Evolutionary conservation across 2,888 invertebrate species (phyloP), one percentile per base, ranked within the genome.

Genomic region (Asteroscopus sphinx): DNA sequence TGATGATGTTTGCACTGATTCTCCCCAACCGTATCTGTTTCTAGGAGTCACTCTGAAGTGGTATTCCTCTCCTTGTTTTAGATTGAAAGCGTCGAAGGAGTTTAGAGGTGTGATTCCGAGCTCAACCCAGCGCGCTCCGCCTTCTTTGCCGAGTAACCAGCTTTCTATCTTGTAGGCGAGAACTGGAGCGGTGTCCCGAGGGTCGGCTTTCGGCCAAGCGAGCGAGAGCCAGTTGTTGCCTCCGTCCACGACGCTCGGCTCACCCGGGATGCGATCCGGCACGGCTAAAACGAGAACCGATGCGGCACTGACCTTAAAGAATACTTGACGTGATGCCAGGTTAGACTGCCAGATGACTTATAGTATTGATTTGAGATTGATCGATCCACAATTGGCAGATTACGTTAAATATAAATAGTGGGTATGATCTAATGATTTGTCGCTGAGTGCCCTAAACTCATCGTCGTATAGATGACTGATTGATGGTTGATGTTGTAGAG

Each of bases 1-100:
- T 2, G 90, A 90, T 1, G 95, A 95, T 3, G 96, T 96, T 79
- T 96, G 96, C 0, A 96, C 95, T 0, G 97, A 95, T 74, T 97
- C 97, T 9, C 98, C 98, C 96, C 97, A 98, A 28, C 98, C 99
- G 82, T 97, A 98, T 75, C 98, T 96, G 92, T 98, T 98, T 56
- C 97, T 95, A 0, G 98, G 98, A 0, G 98, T 97, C 8, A 98
- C 96, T 54, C 98, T 95, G 90, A 98, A 98, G 85, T 97, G 96
- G 85, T 98, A 98, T 80, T 97, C 96, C 35, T 96, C 95, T 37
- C 96, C 97, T 32, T 97, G 95, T 79, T 96, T 96, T 54, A 98
- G 91, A 85, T 98, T 97, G 89, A 98, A 98, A 0, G 96, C 97
- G 84, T 98, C 98, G 84, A 96, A 97, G 7, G 96, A 96, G 83